Evolutionary conservation across 2,113 vertebrate genomes (phyloP), one percentile per base, ranked within the genome.

Genomic region (Gymnogyps californianus): DNA sequence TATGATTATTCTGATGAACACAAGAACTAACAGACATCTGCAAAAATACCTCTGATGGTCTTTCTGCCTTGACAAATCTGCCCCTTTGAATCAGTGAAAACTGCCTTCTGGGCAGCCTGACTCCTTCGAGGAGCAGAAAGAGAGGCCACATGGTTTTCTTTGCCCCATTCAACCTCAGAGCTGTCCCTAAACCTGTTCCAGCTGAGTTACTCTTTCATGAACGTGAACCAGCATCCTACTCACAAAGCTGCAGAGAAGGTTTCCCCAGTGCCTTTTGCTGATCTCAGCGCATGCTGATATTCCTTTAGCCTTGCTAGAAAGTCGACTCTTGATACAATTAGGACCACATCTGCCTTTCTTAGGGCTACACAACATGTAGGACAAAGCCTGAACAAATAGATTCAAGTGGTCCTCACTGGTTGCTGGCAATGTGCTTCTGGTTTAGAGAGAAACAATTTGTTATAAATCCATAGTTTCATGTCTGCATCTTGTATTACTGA

Each of bases 361-460:
- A 2, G 22, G 13, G 21, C 44, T 65, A 57, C 49, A 52, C 1
- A 1, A 38, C 0, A 0, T 4, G 17, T 0, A 25, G 44, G 69
- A 21, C 36, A 89, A 76, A 54, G 69, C 13, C 58, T 83, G 55
- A 57, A 8, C 18, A 38, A 40, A 20, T 7, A 76, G 16, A 26
- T 58, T 36, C 40, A 13, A 13, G 11, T 17, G 38, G 5, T 13
- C 36, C 38, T 78, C 76, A 6, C 28, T 13, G 59, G 22, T 13
- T 79, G 38, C 26, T 28, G 19, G 22, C 67, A 32, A 5, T 5
- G 26, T 34, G 52, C 3, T 76, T 51, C 34, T 52, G 52, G 36
- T 42, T 87, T n/a, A 58, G 54, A 64, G 18, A 28, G 18, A 90
- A 90, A 7, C 38, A 24, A 55, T 8, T 29, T 34, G 5, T 5